phyloP scores from a whole-genome alignment of 2,888 invertebrate genomes.

The Zygothrica quintamaculata region DNA sequence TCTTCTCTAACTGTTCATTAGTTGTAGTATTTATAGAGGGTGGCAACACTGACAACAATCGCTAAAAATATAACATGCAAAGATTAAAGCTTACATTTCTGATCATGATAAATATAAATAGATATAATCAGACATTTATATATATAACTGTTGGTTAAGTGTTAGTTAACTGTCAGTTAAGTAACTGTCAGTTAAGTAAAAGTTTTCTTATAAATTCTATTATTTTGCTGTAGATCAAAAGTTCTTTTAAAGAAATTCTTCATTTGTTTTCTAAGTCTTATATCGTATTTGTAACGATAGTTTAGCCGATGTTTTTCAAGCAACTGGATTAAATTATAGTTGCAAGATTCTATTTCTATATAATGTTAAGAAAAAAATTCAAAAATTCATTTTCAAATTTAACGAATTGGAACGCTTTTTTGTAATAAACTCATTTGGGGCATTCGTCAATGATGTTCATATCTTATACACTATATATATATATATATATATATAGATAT shows the following conservation, averaged over 20 bases:
- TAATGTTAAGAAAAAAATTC: too few relatives aligned
- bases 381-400: conserved; percentile 19
- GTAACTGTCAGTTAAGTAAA: too few relatives aligned
- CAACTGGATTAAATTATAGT: neutral
- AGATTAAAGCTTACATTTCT: neutral
- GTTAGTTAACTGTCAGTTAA: too few relatives aligned
- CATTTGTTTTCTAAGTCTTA: too few relatives aligned
- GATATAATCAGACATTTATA: too few relatives aligned
- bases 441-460: conserved; percentile 41
- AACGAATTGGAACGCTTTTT: conserved; percentile 38
- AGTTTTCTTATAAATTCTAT: too few relatives aligned
- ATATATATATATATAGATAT: too few relatives aligned
- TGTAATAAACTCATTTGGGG: conserved; percentile 3
- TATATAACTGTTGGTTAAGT: too few relatives aligned
- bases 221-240: too few relatives aligned
- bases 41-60: conserved; percentile 33
- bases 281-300: too few relatives aligned
- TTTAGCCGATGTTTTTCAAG: too few relatives aligned
- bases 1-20: neutral
- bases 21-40: neutral
- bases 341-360: neutral
- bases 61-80: neutral
- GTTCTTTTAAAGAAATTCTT: too few relatives aligned
- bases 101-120: neutral
- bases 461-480: neutral